These are phyloP conservation scores for Ptychoptera contaminata DNA, from an alignment of 2,888 invertebrate species.

Conservation along the genomic window DNA sequence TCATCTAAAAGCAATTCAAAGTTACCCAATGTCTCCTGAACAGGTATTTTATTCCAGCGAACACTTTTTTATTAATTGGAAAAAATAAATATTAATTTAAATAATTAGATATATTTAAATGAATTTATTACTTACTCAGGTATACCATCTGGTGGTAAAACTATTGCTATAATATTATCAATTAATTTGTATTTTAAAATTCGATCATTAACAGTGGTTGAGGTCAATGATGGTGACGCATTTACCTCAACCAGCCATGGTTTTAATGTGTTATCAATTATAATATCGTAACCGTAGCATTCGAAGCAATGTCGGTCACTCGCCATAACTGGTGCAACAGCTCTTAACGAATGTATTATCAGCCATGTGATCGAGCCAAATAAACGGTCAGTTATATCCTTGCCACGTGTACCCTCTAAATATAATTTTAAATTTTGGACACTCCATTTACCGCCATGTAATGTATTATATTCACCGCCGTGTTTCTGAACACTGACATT, in stretches of 20 bases:
- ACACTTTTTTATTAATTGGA: conserved; percentile 39
- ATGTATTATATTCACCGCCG: conserved; percentile 84
- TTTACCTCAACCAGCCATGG: conserved; percentile 92
- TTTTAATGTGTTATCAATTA: conserved; percentile 84
- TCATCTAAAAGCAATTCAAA: conserved; percentile 76
- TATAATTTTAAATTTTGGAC: conserved; percentile 80
- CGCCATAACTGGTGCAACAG: conserved; percentile 83
- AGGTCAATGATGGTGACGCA: conserved; percentile 85
- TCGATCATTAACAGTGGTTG: conserved; percentile 86
- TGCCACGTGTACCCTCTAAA: conserved; percentile 80
- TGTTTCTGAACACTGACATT: conserved; percentile 98
- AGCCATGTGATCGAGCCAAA: conserved; percentile 82
- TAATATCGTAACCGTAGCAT: conserved; percentile 92
- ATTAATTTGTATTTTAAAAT: conserved; percentile 87
- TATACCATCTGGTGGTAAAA: conserved; percentile 72
- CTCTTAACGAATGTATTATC: conserved; percentile 83
- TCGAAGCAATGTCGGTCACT: conserved; percentile 64
- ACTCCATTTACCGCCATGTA: conserved; percentile 91
- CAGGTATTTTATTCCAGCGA: conserved; percentile 72
- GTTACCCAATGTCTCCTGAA: conserved; percentile 58
- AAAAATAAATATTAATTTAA: not conserved
- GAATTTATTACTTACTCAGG: conserved; percentile 53
- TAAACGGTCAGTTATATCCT: conserved; percentile 71
- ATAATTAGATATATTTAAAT: not conserved
- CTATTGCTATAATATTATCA: conserved; percentile 81